Percentiles rank a stretch among this genome's conserved stretches.
phyloP scores from a whole-genome alignment of 2,797 vertebrate genomes.

The Schizopygopsis pylzovi region DNA sequence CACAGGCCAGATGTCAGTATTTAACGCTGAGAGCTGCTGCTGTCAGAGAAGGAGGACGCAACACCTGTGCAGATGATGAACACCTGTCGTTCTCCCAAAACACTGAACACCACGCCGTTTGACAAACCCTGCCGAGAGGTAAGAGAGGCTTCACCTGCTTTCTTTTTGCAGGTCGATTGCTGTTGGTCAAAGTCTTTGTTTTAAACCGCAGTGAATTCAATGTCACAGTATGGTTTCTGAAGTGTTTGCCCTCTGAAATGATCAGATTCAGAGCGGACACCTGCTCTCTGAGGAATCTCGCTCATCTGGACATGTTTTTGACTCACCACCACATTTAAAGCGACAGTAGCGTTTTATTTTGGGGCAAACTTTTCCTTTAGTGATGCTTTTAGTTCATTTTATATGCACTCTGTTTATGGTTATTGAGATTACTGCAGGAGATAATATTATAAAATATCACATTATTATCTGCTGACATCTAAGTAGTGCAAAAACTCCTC shows the following conservation, averaged over 20 bases:
- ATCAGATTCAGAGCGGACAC: conserved; percentile 29
- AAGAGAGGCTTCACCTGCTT: conserved; percentile 8
- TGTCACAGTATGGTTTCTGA: conserved; percentile 13
- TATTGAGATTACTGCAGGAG: conserved; percentile 9
- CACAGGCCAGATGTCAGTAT: conserved; percentile 16
- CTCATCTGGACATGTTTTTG: background rate
- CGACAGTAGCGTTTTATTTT: background rate
- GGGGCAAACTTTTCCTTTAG: background rate
- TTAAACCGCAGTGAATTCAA: conserved; percentile 4
- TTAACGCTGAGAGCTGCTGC: conserved; percentile 7
- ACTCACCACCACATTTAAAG: background rate
- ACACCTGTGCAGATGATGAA: conserved; percentile 46
- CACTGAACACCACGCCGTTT: background rate
- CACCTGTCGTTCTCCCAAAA: conserved; percentile 37
- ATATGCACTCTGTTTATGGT: background rate
- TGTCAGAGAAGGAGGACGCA: conserved; percentile 26
- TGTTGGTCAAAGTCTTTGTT: background rate
- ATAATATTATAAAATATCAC: background rate
- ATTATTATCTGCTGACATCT: conserved; percentile 7
- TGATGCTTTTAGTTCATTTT: background rate
- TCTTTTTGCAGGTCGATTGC: background rate
- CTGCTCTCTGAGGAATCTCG: conserved; percentile 23
- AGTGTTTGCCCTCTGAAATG: conserved; percentile 54
- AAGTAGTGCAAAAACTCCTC: background rate
- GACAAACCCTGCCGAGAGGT: background rate